Percentiles rank a stretch among this genome's conserved stretches.
Conservation (phyloP, 35 echinoderm and acorn worm genomes). For the Lytechinus pictus region DNA sequence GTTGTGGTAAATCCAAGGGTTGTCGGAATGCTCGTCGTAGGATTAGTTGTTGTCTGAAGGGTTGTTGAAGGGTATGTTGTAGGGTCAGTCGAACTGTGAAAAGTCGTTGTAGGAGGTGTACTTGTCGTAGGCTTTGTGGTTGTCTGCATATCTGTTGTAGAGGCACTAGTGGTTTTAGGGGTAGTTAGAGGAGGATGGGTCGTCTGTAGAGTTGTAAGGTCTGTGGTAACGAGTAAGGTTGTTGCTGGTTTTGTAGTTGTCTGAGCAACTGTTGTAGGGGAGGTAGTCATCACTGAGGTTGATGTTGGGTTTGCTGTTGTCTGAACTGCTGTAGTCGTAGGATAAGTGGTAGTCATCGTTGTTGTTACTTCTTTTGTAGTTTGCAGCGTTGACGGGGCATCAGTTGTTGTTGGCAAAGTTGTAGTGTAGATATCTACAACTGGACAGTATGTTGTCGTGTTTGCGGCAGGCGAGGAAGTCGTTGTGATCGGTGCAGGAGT, state of each 20-base stretch:
- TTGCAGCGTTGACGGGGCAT: neutral
- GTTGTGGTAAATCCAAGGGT: too few relatives aligned
- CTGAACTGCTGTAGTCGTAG: neutral
- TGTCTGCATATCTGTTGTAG: neutral
- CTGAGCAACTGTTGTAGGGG: neutral
- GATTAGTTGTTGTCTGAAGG: neutral
- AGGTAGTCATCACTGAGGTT: neutral
- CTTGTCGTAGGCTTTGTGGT: neutral
- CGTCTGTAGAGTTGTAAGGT: conserved; percentile 1
- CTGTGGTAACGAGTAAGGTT: neutral
- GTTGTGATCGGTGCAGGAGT: neutral
- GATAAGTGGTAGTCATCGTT: neutral
- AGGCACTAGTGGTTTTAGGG: neutral
- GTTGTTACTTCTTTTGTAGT: neutral
- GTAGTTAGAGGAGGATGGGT: neutral
- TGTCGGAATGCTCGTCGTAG: neutral
- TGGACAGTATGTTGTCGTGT: neutral
- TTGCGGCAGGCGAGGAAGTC: neutral
- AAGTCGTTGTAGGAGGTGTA: neutral
- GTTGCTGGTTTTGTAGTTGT: neutral
- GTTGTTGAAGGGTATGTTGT: conserved; percentile 22
- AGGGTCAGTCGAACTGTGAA: neutral
- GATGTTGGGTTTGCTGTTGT: neutral
- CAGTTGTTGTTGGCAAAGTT: conserved; percentile 11
- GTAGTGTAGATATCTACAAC: conserved; percentile 16